Conservation (phyloP, 2,888 invertebrate species). For the Meteorus colon region DNA sequence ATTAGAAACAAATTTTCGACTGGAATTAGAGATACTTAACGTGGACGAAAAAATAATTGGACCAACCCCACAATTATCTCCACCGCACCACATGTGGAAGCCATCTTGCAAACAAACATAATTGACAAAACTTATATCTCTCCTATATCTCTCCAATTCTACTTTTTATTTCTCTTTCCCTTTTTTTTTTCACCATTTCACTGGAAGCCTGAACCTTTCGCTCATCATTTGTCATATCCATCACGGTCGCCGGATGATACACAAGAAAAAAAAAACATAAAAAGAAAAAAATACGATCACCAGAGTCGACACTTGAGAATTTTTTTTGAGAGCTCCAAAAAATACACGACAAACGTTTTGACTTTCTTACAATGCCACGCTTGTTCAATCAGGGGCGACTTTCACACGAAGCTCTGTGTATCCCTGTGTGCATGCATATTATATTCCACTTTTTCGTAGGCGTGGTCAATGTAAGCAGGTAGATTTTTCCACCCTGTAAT, state of each 20-base stretch:
- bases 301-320: conserved; percentile 24
- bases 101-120: conserved; percentile 20
- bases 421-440: not conserved
- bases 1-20: conserved; percentile 14
- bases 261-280: not conserved
- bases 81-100: conserved; percentile 19
- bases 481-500: conserved; percentile 45
- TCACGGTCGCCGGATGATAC: not conserved
- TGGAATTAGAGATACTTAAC: conserved; percentile 23
- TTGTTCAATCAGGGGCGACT: conserved; percentile 53
- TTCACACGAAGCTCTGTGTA: conserved; percentile 58
- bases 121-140: not conserved
- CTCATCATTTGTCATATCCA: conserved; percentile 35
- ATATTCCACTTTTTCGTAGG: conserved; percentile 49
- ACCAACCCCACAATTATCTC: conserved; percentile 35
- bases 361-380: conserved; percentile 57
- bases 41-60: not conserved
- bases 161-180: not conserved
- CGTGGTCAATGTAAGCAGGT: conserved; percentile 60
- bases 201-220: conserved; percentile 19
- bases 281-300: conserved; percentile 2
- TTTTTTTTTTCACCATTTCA: conserved; percentile 2
- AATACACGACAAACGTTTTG: conserved; percentile 57
- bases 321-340: conserved; percentile 16
- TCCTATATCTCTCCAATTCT: not conserved